phyloP scores from a whole-genome alignment of 2,888 invertebrate genomes.

The Encarsia formosa region DNA sequence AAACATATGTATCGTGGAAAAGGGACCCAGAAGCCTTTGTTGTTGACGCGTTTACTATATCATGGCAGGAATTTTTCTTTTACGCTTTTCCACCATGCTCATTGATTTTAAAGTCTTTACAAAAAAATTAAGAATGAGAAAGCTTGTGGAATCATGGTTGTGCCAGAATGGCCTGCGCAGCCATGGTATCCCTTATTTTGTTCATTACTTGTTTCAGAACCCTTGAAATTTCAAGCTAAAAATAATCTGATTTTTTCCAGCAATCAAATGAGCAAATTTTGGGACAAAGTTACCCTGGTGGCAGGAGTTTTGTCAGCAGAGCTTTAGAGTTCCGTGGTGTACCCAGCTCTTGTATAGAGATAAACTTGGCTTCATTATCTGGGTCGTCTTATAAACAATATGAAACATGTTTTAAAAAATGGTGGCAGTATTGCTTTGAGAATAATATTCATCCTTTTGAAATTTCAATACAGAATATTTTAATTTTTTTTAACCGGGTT shows the following conservation, averaged over 20 bases:
- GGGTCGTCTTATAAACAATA: constrained; percentile 17
- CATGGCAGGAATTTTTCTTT: constrained; percentile 11
- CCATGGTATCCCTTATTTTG: constrained; percentile 6
- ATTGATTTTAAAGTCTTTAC: constrained; percentile 5
- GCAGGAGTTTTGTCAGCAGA: constrained; percentile 11
- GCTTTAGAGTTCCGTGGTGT: constrained; percentile 7
- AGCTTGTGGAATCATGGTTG: background rate
- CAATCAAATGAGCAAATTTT: background rate
- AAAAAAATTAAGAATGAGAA: constrained; percentile 17
- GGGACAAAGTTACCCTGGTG: constrained; percentile 16
- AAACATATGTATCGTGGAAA: constrained; percentile 12
- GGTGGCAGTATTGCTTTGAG: constrained; percentile 19
- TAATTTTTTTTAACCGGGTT: constrained; percentile 8
- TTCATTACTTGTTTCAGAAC: background rate
- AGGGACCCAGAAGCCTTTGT: constrained; percentile 9
- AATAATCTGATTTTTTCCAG: constrained; percentile 9
- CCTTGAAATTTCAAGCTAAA: background rate
- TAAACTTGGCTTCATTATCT: constrained; percentile 12
- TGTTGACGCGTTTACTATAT: constrained; percentile 25
- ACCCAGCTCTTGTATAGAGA: constrained; percentile 8
- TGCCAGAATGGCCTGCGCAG: constrained; percentile 8
- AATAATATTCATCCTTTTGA: constrained; percentile 2
- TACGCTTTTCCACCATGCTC: constrained; percentile 21
- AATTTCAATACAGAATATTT: background rate
- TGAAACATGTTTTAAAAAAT: constrained; percentile 16